Conservation (phyloP, 1,140 invertebrate species). For the Pteromalus puparum region DNA sequence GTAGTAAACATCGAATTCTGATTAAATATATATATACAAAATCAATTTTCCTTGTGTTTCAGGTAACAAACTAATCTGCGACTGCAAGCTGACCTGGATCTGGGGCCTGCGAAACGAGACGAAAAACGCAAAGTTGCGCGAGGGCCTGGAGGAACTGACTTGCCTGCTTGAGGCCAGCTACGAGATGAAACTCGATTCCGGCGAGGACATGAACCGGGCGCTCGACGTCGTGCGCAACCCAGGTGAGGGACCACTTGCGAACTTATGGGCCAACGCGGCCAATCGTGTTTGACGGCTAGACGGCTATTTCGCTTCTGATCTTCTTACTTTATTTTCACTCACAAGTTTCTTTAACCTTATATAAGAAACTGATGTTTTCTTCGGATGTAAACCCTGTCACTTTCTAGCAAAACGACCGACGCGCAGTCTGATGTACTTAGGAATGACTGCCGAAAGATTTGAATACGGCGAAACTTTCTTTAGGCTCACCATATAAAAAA, state of each 20-base stretch:
- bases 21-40: too few species aligned
- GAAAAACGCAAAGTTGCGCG: constrained; percentile 80
- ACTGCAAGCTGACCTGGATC: constrained; percentile 87
- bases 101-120: constrained; percentile 84
- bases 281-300: too few species aligned
- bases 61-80: constrained; percentile 88
- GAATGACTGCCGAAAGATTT: too few species aligned
- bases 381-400: too few species aligned
- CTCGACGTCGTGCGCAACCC: constrained; percentile 63
- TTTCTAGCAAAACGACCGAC: too few species aligned
- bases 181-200: constrained; percentile 64
- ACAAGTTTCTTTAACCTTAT: background rate
- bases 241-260: constrained; percentile 54
- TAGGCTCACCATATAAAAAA: too few species aligned
- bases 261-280: background rate
- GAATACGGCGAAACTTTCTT: too few species aligned
- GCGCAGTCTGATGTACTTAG: too few species aligned
- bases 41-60: constrained; percentile 64
- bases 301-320: background rate
- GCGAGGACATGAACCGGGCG: constrained; percentile 63
- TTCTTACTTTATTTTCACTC: background rate
- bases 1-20: too few species aligned
- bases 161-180: constrained; percentile 79
- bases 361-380: too few species aligned
- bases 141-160: constrained; percentile 80